Conservation (phyloP, 2,797 vertebrate species). For the Emydoidea blandingii region DNA sequence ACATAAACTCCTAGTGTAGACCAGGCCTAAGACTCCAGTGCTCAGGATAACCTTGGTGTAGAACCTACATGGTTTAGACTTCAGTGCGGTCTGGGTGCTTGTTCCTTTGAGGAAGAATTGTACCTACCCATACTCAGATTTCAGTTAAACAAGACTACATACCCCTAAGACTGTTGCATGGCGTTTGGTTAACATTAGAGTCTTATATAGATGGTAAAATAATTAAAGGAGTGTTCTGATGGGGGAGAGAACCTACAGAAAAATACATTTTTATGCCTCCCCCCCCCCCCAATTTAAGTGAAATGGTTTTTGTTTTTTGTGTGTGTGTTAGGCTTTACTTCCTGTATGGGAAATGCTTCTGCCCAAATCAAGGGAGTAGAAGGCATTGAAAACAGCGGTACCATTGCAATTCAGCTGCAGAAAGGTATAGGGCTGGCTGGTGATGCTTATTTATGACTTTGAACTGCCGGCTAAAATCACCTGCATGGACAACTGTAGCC, state of each 20-base stretch:
- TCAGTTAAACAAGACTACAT: neutral
- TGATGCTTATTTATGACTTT: neutral
- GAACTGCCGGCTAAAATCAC: slow-evolving; percentile 19
- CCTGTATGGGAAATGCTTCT: neutral
- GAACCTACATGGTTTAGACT: neutral
- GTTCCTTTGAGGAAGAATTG: neutral
- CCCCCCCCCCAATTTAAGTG: neutral
- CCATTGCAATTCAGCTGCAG: neutral
- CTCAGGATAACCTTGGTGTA: neutral
- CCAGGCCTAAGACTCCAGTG: neutral
- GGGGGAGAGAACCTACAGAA: neutral
- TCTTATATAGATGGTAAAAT: neutral
- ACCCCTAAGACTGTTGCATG: neutral
- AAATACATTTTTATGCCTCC: neutral
- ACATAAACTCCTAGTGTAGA: too few relatives aligned
- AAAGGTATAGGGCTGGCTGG: neutral
- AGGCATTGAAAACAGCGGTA: neutral
- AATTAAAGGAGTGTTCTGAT: neutral
- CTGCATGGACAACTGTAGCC: slow-evolving; percentile 2
- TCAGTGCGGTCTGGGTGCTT: neutral
- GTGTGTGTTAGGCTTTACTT: slow-evolving; percentile 12
- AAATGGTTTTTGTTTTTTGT: neutral
- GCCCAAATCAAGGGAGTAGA: neutral
- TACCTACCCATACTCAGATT: neutral
- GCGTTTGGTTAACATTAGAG: neutral